phyloP scores from a whole-genome alignment of 2,888 invertebrate genomes.

The Drosophila diplacantha region DNA sequence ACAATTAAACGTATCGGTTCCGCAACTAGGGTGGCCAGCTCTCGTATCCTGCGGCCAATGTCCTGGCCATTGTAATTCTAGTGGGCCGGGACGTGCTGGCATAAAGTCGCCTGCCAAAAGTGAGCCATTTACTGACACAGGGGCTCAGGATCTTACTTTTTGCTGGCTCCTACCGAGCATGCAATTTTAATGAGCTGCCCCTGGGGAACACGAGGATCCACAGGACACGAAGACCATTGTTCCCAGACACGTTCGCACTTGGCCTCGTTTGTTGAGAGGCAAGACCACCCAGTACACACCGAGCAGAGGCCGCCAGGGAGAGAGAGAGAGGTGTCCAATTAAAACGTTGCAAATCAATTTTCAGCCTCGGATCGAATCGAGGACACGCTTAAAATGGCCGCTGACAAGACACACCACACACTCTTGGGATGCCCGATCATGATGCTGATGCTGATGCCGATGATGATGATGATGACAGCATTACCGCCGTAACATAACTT shows the following conservation, averaged over 20 bases:
- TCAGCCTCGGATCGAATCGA: constrained; percentile 38
- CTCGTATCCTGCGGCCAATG: constrained; percentile 26
- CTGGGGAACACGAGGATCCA: constrained; percentile 11
- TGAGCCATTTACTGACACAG: constrained; percentile 67
- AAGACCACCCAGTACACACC: constrained; percentile 59
- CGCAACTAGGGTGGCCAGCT: constrained; percentile 76
- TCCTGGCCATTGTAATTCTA: constrained; percentile 39
- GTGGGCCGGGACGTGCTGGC: constrained; percentile 46
- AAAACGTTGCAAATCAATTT: constrained; percentile 70
- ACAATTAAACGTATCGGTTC: constrained; percentile 75
- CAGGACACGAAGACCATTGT: constrained; percentile 17
- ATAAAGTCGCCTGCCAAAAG: constrained; percentile 67
- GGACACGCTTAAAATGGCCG: constrained; percentile 40
- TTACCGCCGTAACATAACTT: constrained; percentile 34
- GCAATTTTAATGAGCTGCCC: constrained; percentile 48
- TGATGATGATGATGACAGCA: constrained; percentile 57
- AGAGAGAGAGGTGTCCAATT: constrained; percentile 61
- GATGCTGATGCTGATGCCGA: background rate
- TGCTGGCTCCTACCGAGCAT: constrained; percentile 38
- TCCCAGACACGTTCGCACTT: constrained; percentile 58
- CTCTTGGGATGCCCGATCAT: constrained; percentile 17
- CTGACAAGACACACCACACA: constrained; percentile 31
- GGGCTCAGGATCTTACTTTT: constrained; percentile 24
- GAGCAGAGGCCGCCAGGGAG: constrained; percentile 25
- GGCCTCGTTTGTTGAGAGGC: constrained; percentile 36